A percentile compares a stretch with the other conserved stretches of the same genome.
Evolutionary conservation across 2,888 invertebrate species (phyloP).

Genomic region (Shargacucullia verbasci): DNA sequence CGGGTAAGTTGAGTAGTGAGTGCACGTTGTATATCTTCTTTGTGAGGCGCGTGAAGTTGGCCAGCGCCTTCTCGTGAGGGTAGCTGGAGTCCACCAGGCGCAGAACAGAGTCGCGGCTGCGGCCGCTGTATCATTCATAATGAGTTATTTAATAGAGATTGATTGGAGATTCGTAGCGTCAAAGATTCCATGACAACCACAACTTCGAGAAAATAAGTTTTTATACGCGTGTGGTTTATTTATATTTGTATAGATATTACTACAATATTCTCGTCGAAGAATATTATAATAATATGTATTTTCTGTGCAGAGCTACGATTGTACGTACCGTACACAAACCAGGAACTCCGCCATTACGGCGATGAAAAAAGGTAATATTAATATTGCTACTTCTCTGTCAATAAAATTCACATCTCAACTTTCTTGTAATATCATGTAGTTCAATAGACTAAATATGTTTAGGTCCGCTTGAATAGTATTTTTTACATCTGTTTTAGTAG

Average conservation of each 20-base stretch:
- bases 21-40: conserved; percentile 80
- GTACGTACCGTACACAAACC: too few species aligned
- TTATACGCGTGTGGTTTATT: too few species aligned
- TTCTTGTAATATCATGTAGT: not conserved
- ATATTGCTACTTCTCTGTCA: not conserved
- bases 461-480: not conserved
- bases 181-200: too few species aligned
- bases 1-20: conserved; percentile 65
- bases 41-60: conserved; percentile 80
- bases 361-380: not conserved
- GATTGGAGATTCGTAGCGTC: too few species aligned
- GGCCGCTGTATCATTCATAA: conserved; percentile 64
- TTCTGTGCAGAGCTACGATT: too few species aligned
- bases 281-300: too few species aligned
- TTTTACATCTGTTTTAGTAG: too few species aligned
- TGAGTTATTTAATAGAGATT: too few species aligned
- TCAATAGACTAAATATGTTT: not conserved
- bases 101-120: conserved; percentile 74
- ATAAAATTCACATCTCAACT: not conserved
- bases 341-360: too few species aligned
- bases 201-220: too few species aligned
- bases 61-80: conserved; percentile 78
- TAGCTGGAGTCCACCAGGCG: conserved; percentile 76
- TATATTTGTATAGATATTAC: too few species aligned
- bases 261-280: too few species aligned